Evolutionary conservation across 2,888 invertebrate genomes (phyloP).

Genomic region (Agonopterix subpropinquella): DNA sequence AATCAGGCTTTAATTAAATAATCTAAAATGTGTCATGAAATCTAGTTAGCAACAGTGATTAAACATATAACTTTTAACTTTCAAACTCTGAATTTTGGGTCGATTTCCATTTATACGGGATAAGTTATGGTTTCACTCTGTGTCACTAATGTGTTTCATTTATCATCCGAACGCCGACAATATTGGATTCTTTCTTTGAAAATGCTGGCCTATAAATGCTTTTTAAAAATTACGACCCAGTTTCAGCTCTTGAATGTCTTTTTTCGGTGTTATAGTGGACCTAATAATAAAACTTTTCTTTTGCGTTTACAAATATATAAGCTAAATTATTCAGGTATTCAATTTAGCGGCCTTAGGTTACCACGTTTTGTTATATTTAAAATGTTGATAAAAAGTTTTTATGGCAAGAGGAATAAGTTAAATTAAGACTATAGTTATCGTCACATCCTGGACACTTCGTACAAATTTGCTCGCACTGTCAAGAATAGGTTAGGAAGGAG

Average conservation of each 20-base stretch:
- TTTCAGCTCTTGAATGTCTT: background rate
- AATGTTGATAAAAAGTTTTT: no score
- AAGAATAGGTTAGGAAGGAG: no score
- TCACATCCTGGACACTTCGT: no score
- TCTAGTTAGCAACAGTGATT: background rate
- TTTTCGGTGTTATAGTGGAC: background rate
- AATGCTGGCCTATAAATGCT: slow-evolving; percentile 1
- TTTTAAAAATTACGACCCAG: background rate
- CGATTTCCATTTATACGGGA: slow-evolving; percentile 1
- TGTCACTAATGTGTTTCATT: slow-evolving; percentile 15
- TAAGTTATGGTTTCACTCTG: slow-evolving; percentile 1
- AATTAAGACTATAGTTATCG: no score
- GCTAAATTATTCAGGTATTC: no score
- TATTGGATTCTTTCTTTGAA: slow-evolving; percentile 15
- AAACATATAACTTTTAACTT: background rate
- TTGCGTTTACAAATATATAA: background rate
- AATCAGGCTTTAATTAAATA: no score
- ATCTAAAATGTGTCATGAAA: background rate
- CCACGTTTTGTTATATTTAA: no score
- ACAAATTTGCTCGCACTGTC: no score
- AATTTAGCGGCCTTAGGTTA: no score
- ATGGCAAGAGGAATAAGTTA: no score
- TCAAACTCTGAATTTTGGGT: no score
- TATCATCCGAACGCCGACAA: slow-evolving; percentile 12
- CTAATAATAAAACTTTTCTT: background rate